A percentile compares a stretch with the other conserved stretches of the same genome.
Conservation (phyloP, 2,113 vertebrate species). For the Mugil cephalus region DNA sequence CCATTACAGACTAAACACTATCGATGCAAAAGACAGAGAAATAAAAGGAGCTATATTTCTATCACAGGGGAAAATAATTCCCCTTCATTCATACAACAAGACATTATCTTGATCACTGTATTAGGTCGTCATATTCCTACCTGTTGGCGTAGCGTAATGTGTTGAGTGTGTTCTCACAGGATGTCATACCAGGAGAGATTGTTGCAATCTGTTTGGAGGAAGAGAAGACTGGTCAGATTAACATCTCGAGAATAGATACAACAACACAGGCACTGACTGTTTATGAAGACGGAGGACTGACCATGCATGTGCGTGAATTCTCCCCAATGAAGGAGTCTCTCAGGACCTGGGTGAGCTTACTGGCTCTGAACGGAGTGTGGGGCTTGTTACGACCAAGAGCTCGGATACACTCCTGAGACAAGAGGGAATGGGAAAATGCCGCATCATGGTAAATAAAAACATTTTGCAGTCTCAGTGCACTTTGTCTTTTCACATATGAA, state of each 20-base stretch:
- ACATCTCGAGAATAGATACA: background rate
- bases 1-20: background rate
- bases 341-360: slow-evolving; percentile 99
- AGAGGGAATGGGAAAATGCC: background rate
- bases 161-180: slow-evolving; percentile 98
- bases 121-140: slow-evolving; percentile 79
- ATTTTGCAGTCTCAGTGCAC: background rate
- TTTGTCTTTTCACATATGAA: background rate
- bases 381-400: slow-evolving; percentile 97
- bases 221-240: background rate
- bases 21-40: slow-evolving; percentile 14
- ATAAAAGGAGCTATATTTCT: slow-evolving; percentile 1
- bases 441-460: too few relatives aligned
- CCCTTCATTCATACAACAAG: background rate
- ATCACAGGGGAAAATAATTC: background rate
- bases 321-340: slow-evolving; percentile 99
- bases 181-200: slow-evolving; percentile 98
- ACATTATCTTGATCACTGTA: background rate
- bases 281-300: slow-evolving; percentile 70
- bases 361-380: slow-evolving; percentile 97
- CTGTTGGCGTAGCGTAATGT: slow-evolving; percentile 98
- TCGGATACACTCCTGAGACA: slow-evolving; percentile 94
- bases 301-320: slow-evolving; percentile 99
- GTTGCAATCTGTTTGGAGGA: slow-evolving; percentile 90
- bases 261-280: background rate